phyloP scores from a whole-genome alignment of 2,888 invertebrate species.

The Clostera curtula region DNA sequence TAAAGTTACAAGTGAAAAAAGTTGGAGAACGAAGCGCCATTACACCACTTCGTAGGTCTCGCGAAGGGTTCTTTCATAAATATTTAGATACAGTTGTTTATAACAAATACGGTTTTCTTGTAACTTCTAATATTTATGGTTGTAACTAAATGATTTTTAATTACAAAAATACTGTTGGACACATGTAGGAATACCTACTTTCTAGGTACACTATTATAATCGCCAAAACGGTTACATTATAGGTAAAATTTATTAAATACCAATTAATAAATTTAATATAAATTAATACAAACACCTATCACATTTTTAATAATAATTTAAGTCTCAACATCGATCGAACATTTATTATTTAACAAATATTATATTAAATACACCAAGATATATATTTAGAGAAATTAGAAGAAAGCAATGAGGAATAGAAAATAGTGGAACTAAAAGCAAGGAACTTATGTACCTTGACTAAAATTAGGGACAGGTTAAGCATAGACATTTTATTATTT shows the following conservation, averaged over 20 bases:
- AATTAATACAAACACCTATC: slow-evolving; percentile 52
- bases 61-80: too few relatives aligned
- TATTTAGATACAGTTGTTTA: too few relatives aligned
- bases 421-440: too few relatives aligned
- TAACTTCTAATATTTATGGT: slow-evolving; percentile 16
- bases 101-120: too few relatives aligned
- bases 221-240: slow-evolving; percentile 22
- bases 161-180: slow-evolving; percentile 48
- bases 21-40: too few relatives aligned
- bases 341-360: slow-evolving; percentile 34
- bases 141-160: slow-evolving; percentile 19
- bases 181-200: slow-evolving; percentile 41
- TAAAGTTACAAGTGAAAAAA: too few relatives aligned
- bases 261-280: slow-evolving; percentile 31
- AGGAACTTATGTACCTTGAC: too few relatives aligned
- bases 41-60: too few relatives aligned
- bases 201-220: slow-evolving; percentile 19
- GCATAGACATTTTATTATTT: too few relatives aligned
- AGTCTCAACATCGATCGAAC: slow-evolving; percentile 54
- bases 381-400: too few relatives aligned
- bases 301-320: slow-evolving; percentile 44
- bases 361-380: slow-evolving; percentile 13
- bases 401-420: too few relatives aligned
- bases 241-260: slow-evolving; percentile 27
- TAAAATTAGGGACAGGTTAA: too few relatives aligned